Conservation (phyloP, 2,797 vertebrate species). For the Ambastaia sidthimunki region DNA sequence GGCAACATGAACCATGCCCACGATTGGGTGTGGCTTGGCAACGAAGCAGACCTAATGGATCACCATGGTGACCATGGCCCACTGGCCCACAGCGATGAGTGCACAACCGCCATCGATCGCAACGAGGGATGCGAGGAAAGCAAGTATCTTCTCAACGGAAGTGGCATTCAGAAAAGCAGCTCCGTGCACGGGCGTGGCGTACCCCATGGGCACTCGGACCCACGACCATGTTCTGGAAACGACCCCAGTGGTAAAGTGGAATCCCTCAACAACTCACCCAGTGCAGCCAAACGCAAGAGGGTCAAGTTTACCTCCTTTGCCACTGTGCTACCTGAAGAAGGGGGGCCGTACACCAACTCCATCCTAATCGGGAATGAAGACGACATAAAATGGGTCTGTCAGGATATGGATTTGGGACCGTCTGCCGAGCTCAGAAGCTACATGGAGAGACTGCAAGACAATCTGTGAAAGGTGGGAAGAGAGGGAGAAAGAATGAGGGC, state of each 20-base stretch:
- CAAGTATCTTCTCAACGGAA: conserved; percentile 92
- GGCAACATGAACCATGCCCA: conserved; percentile 95
- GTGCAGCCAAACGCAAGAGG: conserved; percentile 87
- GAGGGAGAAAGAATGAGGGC: conserved; percentile 45
- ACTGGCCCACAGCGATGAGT: conserved; percentile 81
- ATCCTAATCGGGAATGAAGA: conserved; percentile 90
- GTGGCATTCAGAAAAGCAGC: conserved; percentile 67
- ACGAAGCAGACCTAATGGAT: conserved; percentile 89
- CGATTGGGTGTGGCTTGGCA: conserved; percentile 97
- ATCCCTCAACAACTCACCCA: conserved; percentile 83
- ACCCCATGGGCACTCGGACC: conserved; percentile 83
- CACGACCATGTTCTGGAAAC: conserved; percentile 83
- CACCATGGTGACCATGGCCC: conserved; percentile 85
- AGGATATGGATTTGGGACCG: conserved; percentile 92
- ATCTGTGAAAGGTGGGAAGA: conserved; percentile 83
- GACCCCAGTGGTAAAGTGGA: conserved; percentile 78
- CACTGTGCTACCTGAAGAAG: conserved; percentile 91
- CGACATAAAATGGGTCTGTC: conserved; percentile 97
- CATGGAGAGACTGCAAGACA: conserved; percentile 98
- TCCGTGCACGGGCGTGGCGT: conserved; percentile 83
- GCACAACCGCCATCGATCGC: conserved; percentile 88
- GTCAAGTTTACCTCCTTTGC: conserved; percentile 98
- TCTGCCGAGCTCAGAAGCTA: conserved; percentile 93
- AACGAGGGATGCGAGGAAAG: conserved; percentile 89
- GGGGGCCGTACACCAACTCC: conserved; percentile 85